Conservation (phyloP, 2,113 vertebrate species). For the Chauna torquata region DNA sequence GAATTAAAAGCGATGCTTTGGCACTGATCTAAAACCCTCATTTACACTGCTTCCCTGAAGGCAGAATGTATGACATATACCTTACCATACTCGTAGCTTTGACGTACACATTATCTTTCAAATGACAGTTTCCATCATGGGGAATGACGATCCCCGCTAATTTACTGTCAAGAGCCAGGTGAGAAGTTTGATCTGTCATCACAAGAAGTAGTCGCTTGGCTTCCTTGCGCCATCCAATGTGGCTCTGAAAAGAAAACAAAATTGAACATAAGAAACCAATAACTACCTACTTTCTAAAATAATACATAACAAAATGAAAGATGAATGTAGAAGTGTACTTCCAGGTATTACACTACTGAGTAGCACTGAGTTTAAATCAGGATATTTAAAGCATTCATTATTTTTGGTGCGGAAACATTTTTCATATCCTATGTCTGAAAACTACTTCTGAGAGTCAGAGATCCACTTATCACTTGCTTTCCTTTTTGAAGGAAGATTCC, state of each 20-base stretch:
- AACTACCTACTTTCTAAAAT: neutral
- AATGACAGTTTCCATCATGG: constrained; percentile 92
- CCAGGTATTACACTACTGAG: neutral
- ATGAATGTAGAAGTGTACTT: neutral
- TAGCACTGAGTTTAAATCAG: neutral
- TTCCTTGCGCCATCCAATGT: constrained; percentile 93
- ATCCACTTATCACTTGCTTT: neutral
- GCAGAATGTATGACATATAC: constrained; percentile 38
- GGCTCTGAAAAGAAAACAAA: constrained; percentile 78
- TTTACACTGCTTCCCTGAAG: neutral
- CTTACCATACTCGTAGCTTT: constrained; percentile 92
- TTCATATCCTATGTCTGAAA: neutral
- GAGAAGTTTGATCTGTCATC: constrained; percentile 98
- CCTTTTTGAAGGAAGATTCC: neutral
- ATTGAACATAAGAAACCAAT: neutral
- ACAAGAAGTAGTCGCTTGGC: constrained; percentile 92
- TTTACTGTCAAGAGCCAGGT: constrained; percentile 95
- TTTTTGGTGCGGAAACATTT: neutral
- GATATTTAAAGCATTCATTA: neutral
- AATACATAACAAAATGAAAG: neutral
- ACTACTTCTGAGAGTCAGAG: neutral
- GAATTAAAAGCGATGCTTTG: neutral
- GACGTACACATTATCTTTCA: constrained; percentile 90
- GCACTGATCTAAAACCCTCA: neutral
- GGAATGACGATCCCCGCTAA: constrained; percentile 93